phyloP scores from a whole-genome alignment of 2,888 invertebrate genomes.

The Acanthococcus lagerstroemiae region DNA sequence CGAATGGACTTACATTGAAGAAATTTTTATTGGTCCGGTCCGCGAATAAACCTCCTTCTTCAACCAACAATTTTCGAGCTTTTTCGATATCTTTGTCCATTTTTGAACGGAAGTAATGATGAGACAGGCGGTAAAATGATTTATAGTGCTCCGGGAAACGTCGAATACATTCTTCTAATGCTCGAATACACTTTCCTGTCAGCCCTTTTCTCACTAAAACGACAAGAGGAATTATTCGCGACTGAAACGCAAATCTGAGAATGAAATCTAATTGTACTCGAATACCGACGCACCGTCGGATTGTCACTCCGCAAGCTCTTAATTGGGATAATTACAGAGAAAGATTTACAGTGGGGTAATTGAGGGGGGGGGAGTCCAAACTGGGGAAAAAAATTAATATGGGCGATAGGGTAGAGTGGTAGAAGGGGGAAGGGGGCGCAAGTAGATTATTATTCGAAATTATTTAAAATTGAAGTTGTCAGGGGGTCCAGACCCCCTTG shows the following conservation, averaged over 20 bases:
- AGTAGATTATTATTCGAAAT: too few relatives aligned
- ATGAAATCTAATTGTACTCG: neutral
- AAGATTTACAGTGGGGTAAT: too few relatives aligned
- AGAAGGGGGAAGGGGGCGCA: too few relatives aligned
- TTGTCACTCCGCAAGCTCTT: too few relatives aligned
- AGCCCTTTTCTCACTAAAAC: slow-evolving; percentile 40
- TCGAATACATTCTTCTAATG: slow-evolving; percentile 71
- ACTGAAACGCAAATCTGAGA: neutral
- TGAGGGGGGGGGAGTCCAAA: too few relatives aligned
- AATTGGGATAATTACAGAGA: too few relatives aligned
- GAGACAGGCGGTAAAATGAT: slow-evolving; percentile 75
- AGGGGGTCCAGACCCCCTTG: too few relatives aligned
- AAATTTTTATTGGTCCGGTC: slow-evolving; percentile 78
- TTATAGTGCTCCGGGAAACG: slow-evolving; percentile 88
- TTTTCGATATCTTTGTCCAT: slow-evolving; percentile 56
- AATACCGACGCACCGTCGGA: too few relatives aligned
- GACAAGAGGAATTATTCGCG: neutral
- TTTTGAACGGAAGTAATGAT: slow-evolving; percentile 67
- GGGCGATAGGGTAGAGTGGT: too few relatives aligned
- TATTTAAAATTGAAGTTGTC: too few relatives aligned
- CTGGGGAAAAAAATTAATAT: too few relatives aligned
- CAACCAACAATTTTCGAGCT: slow-evolving; percentile 60
- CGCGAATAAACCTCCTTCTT: slow-evolving; percentile 68
- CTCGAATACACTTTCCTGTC: slow-evolving; percentile 58
- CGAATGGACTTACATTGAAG: slow-evolving; percentile 60